These are phyloP conservation scores for Catajapyx aquilonaris DNA, from an alignment of 1,140 invertebrate species.

Conservation along the genomic window DNA sequence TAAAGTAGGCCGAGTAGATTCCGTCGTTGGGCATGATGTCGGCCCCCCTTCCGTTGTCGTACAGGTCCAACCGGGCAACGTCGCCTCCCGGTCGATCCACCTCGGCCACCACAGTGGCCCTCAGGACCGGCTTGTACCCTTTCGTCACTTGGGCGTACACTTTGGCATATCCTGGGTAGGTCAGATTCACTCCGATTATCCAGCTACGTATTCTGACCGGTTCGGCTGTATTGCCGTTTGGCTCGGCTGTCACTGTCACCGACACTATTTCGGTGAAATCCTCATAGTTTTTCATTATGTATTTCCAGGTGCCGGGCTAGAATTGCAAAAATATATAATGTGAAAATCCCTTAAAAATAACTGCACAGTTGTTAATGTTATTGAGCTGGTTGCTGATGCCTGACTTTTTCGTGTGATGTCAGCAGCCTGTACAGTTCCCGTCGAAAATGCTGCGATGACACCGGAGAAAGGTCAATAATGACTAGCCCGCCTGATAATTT, in stretches of 20 bases:
- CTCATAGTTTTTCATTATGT: background rate
- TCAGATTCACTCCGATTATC: background rate
- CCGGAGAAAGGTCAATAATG: too few species aligned
- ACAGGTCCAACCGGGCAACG: background rate
- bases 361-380: background rate
- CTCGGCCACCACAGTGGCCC: slow-evolving; percentile 4
- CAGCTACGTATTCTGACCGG: background rate
- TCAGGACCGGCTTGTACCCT: slow-evolving; percentile 5
- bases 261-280: background rate
- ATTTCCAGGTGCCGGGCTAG: background rate
- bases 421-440: too few species aligned
- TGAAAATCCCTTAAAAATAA: background rate
- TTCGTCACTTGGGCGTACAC: slow-evolving; percentile 7
- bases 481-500: too few species aligned
- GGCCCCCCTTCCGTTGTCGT: slow-evolving; percentile 5
- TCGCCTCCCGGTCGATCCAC: slow-evolving; percentile 4
- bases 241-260: background rate
- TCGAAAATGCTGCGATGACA: too few species aligned
- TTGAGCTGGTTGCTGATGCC: too few species aligned
- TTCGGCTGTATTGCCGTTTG: background rate
- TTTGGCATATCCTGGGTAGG: slow-evolving; percentile 4
- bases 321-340: background rate
- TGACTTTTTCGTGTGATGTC: too few species aligned
- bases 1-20: slow-evolving; percentile 9
- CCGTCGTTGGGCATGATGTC: slow-evolving; percentile 8